Percentiles rank a stretch among this genome's conserved stretches.
phyloP scores from a whole-genome alignment of 2,888 invertebrate species.

The Mythimna vitellina region DNA sequence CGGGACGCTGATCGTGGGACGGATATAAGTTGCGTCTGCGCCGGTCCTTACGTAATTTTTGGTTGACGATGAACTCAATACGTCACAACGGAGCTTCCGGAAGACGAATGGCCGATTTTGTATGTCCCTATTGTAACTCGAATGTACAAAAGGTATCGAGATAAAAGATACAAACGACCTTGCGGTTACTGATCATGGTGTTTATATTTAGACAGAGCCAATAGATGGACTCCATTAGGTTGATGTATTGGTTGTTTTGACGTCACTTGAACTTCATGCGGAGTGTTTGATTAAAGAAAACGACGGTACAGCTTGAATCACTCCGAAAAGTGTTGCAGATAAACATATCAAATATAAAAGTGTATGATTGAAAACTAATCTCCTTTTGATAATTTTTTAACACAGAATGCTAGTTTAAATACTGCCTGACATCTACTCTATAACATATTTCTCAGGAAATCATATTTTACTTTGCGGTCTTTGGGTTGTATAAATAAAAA shows the following conservation, averaged over 20 bases:
- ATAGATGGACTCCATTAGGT: conserved; percentile 69
- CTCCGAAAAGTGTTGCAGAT: conserved; percentile 49
- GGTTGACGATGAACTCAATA: conserved; percentile 88
- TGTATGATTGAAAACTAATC: conserved; percentile 59
- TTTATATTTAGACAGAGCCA: conserved; percentile 71
- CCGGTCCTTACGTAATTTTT: conserved; percentile 86
- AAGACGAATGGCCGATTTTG: conserved; percentile 80
- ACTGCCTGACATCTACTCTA: conserved; percentile 39
- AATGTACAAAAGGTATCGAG: conserved; percentile 73
- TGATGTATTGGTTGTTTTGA: conserved; percentile 70
- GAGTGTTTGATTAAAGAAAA: conserved; percentile 60
- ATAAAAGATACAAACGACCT: conserved; percentile 73
- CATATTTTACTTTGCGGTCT: conserved; percentile 48
- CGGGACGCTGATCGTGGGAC: conserved; percentile 71
- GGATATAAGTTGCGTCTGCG: conserved; percentile 87
- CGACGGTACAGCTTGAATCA: conserved; percentile 55
- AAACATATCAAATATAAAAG: conserved; percentile 70
- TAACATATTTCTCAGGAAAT: conserved; percentile 64
- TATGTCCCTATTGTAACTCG: conserved; percentile 76
- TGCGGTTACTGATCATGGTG: conserved; percentile 66
- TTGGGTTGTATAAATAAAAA: conserved; percentile 48
- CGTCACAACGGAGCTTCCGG: conserved; percentile 86
- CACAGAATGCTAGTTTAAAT: conserved; percentile 39
- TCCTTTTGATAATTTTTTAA: conserved; percentile 61
- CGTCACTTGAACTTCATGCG: conserved; percentile 68